Evolutionary conservation across 1,140 invertebrate genomes (phyloP).

Genomic region (Bemisia tabaci): DNA sequence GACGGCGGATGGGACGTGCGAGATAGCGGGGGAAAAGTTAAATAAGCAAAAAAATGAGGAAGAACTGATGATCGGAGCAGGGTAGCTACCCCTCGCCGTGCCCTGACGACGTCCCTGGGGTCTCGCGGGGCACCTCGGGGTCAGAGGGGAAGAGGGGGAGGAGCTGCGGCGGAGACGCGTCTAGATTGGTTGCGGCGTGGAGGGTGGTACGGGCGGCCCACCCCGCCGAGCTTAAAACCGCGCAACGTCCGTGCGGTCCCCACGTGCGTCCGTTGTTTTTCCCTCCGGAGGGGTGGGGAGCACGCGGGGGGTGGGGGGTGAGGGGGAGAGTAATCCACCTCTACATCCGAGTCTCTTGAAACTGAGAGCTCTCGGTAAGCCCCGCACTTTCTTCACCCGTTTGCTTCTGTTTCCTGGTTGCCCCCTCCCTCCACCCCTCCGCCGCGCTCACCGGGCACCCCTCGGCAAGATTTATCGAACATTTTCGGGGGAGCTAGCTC

Average conservation of each 20-base stretch:
- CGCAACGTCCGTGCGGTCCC: too few species aligned
- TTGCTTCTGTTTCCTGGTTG: not conserved
- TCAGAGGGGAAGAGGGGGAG: not conserved
- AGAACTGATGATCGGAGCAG: constrained; percentile 59
- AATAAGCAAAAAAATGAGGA: constrained; percentile 59
- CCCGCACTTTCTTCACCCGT: not conserved
- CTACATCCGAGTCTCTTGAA: not conserved
- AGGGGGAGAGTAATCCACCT: not conserved
- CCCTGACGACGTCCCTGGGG: not conserved
- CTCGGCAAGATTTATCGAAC: not conserved
- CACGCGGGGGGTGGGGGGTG: not conserved
- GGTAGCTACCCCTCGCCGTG: not conserved
- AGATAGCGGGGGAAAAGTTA: constrained; percentile 31
- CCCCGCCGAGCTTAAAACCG: too few species aligned
- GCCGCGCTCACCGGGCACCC: constrained; percentile 12
- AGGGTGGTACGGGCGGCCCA: too few species aligned
- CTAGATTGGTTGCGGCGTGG: not conserved
- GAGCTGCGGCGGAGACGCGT: not conserved
- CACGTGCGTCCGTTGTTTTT: too few species aligned
- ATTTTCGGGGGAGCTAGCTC: too few species aligned
- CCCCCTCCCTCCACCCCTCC: constrained; percentile 12
- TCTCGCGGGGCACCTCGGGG: constrained; percentile 14
- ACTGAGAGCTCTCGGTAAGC: not conserved
- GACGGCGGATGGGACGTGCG: constrained; percentile 26
- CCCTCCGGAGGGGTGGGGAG: not conserved